These are phyloP conservation scores for Leptopterna dolabrata DNA, from an alignment of 2,888 invertebrate genomes.

Conservation along the genomic window DNA sequence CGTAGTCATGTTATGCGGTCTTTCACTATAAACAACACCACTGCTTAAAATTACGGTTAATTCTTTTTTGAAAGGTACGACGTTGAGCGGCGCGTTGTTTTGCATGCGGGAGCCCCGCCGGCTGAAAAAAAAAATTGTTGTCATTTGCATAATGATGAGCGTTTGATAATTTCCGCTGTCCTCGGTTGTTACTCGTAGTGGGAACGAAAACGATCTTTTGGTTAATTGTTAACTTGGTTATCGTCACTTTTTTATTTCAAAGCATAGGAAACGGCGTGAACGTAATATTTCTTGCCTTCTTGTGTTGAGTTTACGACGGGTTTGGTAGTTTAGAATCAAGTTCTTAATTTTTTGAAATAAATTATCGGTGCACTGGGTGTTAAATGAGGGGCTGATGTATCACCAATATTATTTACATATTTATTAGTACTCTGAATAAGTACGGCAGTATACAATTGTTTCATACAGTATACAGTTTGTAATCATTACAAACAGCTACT, in stretches of 20 bases:
- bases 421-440: too few relatives aligned
- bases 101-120: background rate
- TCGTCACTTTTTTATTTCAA: conserved; percentile 7
- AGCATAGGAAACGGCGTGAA: background rate
- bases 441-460: too few relatives aligned
- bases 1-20: background rate
- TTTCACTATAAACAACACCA: background rate
- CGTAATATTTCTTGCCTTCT: background rate
- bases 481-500: too few relatives aligned
- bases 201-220: background rate
- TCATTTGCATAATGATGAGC: background rate
- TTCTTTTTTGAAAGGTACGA: background rate
- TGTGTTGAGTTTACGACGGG: background rate
- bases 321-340: too few relatives aligned
- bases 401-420: too few relatives aligned
- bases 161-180: conserved; percentile 7
- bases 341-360: too few relatives aligned
- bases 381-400: too few relatives aligned
- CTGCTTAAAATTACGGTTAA: background rate
- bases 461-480: too few relatives aligned
- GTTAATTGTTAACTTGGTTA: background rate
- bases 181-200: background rate
- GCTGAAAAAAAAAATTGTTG: background rate
- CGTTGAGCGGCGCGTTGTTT: background rate
- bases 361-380: too few relatives aligned